Evolutionary conservation across 1,140 invertebrate species (phyloP), one percentile per base, ranked within the genome.

Genomic region (Panonychus citri): DNA sequence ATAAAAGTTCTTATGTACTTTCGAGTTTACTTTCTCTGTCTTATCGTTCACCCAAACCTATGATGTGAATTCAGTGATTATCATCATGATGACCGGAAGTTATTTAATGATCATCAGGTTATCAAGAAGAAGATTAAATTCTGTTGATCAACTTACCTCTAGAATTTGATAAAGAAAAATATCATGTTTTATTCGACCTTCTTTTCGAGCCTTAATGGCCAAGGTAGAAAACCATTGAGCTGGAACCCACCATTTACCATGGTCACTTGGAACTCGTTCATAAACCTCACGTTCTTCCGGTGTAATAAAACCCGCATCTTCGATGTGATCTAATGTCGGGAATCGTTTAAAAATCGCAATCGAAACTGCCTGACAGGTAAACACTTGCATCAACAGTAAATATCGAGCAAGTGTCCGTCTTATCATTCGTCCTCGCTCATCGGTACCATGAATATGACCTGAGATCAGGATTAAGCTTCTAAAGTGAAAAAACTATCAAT

Each of bases 211-310:
- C 39, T 24, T 82, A 67, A 85, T 85, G 59, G 88, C 84, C 56
- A 89, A 83, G 65, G 86, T 85, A 1, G 83, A 85, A 34, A 84
- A 85, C 85, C 85, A 89, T 1, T 85, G 82, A 10, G 87, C 69
- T 0, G 85, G 85, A 80, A 88, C 84, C 85, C 85, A 89, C 66
- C 87, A 89, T 65, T 88, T 89, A 1, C 83, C 84, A 81, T 88
- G 86, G 64, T 85, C 84, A n/a, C 78, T 78, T 64, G 87, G 82
- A 77, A 87, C 80, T 62, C 82, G 78, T 64, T 89, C 84, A 62
- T 87, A 85, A 30, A 87, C 85, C 64, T 84, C 83, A 66, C 80
- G 81, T 67, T 89, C 85, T 57, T 82, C 85, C 64, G 86, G 83
- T 73, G 86, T 77, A 83, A 88, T 86, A 15, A 88, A 69, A 67